Evolutionary conservation across 2,888 invertebrate genomes (phyloP).

Genomic region (Periphyllus acericola): DNA sequence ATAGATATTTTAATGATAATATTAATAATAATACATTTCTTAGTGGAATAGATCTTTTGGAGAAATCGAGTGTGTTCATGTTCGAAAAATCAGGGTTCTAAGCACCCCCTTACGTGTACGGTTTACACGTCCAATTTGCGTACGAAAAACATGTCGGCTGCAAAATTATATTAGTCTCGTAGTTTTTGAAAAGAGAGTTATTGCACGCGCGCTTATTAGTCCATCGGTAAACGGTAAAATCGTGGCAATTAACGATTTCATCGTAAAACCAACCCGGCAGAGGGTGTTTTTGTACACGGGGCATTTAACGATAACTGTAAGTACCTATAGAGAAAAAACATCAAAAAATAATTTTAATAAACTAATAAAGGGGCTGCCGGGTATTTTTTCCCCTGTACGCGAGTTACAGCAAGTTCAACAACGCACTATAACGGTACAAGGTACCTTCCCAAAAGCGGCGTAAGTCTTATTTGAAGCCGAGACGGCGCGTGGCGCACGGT

Average conservation of each 20-base stretch:
- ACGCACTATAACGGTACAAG: too few relatives aligned
- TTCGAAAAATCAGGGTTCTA: too few relatives aligned
- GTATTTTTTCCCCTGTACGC: neutral
- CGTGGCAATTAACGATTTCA: conserved; percentile 38
- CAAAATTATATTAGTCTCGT: too few relatives aligned
- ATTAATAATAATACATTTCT: too few relatives aligned
- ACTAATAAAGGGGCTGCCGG: conserved; percentile 29
- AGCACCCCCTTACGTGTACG: too few relatives aligned
- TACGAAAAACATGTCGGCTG: too few relatives aligned
- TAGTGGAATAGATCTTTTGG: too few relatives aligned
- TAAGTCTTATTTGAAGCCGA: neutral
- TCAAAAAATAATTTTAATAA: neutral
- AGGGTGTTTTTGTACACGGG: conserved; percentile 2
- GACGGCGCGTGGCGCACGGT: neutral
- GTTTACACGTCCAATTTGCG: too few relatives aligned
- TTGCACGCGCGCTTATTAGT: neutral
- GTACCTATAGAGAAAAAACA: conserved; percentile 22
- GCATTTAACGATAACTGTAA: neutral
- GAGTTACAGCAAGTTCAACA: neutral
- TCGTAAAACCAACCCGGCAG: conserved; percentile 34
- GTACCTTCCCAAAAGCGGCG: too few relatives aligned
- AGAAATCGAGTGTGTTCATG: too few relatives aligned
- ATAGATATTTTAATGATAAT: too few relatives aligned
- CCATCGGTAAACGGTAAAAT: neutral
- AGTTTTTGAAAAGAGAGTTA: neutral